Base-by-base conservation (phyloP, 2,888 invertebrate species). In the Thalpophila matura region DNA sequence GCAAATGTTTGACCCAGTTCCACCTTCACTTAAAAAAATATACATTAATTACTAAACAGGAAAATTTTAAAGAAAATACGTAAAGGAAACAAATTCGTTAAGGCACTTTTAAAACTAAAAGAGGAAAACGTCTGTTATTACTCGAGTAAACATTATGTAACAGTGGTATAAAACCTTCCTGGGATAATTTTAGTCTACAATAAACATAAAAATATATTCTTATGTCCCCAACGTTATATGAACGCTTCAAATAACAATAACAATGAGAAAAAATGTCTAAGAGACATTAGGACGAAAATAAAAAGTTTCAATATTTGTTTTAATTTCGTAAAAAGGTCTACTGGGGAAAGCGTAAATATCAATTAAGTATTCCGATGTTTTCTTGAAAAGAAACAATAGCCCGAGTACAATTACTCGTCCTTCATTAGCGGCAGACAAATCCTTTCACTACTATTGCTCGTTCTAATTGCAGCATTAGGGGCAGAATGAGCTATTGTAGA, bases 391-490 rank as follows among this genome's bases (percentile, higher is more conserved):
- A 82, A 83, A 88, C 80, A 85, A 84, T 85, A 78, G 81, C 74
- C 71, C 60, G 78, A 60, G 80, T 68, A 81, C 82, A 86, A 88
- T 91, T 90, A 88, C 86, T 87, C 85, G 88, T 86, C 86, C 84
- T 91, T 92, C 91, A 91, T 93, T 92, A 92, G 86, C 77, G 85
- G 83, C 78, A 86, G 89, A 92, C 90, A 91, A 93, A 93, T 92
- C 91, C 87, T 89, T 90, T 89, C 86, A 85, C 84, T 86, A 85
- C 84, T 88, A 86, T 88, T 88, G 87, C 85, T 86, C 83, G 81
- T 85, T 88, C 88, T 93, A 92, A 93, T 93, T 92, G 91, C 88
- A 89, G 88, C 86, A 91, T 92, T 90, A 91, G 87, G 84, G 82
- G 82, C 81, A 81, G 83, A 90, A 89, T 88, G 88, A 91, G 88